Percentiles rank a stretch among this genome's conserved stretches.
phyloP scores from a whole-genome alignment of 1,140 invertebrate genomes.

The Capitella teleta region DNA sequence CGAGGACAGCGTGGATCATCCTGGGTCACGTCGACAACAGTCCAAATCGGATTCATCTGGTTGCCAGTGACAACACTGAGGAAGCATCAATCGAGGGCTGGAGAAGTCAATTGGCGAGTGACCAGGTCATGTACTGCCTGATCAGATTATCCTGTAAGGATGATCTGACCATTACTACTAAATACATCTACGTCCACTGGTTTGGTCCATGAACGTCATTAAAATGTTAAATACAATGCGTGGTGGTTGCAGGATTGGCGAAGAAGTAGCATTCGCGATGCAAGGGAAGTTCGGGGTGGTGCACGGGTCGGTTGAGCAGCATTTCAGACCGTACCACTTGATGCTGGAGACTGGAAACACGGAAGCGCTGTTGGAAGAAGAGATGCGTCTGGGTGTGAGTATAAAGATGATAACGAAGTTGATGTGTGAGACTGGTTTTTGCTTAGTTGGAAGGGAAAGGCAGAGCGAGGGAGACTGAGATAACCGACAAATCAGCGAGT shows the following conservation, averaged over 20 bases:
- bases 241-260: slow-evolving; percentile 24
- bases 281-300: slow-evolving; percentile 31
- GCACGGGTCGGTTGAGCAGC: slow-evolving; percentile 22
- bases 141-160: slow-evolving; percentile 22
- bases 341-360: slow-evolving; percentile 20
- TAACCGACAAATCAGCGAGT: no score
- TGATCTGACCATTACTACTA: slow-evolving; percentile 28
- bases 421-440: no score
- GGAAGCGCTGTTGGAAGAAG: slow-evolving; percentile 23
- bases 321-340: slow-evolving; percentile 26
- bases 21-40: slow-evolving; percentile 28
- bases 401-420: no score
- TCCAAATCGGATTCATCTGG: slow-evolving; percentile 16
- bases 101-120: slow-evolving; percentile 15
- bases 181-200: slow-evolving; percentile 33
- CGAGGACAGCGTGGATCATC: slow-evolving; percentile 18
- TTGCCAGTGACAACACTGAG: slow-evolving; percentile 4
- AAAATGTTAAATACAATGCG: slow-evolving; percentile 1
- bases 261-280: slow-evolving; percentile 25
- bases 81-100: slow-evolving; percentile 17
- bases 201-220: slow-evolving; percentile 13
- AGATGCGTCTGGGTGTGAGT: no score
- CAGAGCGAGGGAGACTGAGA: no score
- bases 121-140: slow-evolving; percentile 26
- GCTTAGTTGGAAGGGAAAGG: no score